Evolutionary conservation across 2,797 vertebrate species (phyloP).

Genomic region (Xiphorhynchus erythropygius): DNA sequence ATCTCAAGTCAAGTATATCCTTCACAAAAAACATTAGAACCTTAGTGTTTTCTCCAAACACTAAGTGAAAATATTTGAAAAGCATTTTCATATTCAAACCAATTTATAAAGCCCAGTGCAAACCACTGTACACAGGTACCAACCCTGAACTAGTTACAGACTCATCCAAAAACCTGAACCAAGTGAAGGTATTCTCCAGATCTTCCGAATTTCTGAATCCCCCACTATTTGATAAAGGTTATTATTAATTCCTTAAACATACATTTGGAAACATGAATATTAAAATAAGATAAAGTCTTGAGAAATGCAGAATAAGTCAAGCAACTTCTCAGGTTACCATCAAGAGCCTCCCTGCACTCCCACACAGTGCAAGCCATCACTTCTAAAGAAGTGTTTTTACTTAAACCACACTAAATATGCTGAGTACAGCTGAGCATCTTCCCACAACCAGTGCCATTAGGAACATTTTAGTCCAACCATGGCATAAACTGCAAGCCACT

Average conservation of each 20-base stretch:
- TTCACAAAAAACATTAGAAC: background rate
- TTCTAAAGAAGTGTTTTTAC: background rate
- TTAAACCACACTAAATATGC: background rate
- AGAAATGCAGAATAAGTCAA: background rate
- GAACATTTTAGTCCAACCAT: background rate
- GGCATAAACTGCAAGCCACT: accelerated
- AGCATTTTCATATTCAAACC: background rate
- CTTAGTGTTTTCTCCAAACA: background rate
- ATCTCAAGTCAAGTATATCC: background rate
- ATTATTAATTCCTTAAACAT: background rate
- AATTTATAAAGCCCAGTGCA: background rate
- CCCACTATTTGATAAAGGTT: background rate
- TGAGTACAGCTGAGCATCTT: background rate
- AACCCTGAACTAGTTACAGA: background rate
- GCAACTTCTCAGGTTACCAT: background rate
- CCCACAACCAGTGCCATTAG: too few species aligned
- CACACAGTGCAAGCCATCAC: accelerated
- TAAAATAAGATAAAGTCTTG: background rate
- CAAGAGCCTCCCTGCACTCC: background rate
- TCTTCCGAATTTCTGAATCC: background rate
- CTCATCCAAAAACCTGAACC: background rate
- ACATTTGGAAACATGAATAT: background rate
- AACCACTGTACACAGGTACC: accelerated
- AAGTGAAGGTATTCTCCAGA: background rate
- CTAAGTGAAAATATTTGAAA: accelerated